Evolutionary conservation across 2,113 vertebrate species (phyloP), one percentile per base, ranked within the genome.

Genomic region (Raphicerus campestris): DNA sequence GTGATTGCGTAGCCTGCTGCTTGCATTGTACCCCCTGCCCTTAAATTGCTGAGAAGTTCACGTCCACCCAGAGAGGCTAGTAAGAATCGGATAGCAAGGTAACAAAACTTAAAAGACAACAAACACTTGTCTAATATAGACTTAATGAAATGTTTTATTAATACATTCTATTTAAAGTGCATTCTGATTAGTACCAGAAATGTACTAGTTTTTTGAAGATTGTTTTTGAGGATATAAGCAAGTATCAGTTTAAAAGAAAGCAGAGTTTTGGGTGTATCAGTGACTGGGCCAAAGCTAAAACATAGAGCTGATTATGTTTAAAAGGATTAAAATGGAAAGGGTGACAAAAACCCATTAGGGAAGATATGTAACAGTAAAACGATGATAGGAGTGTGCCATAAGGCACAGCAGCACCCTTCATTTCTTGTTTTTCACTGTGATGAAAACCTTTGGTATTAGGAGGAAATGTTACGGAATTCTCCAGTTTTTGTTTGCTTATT

Each of bases 141-240:
- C 77, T 51, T 80, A 80, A 19, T 81, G 20, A 53, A 81, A 22
- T n/a, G 47, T n/a, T 2, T 82, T 24, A 53, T 82, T 82, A 53
- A 53, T 70, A 84, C 35, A 77, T 17, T 89, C n/a, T 82, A 9
- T 87, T 94, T 92, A 83, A 85, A 90, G 39, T 93, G 1, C 7
- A 63, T 90, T 91, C 73, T 94, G 24, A 22, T 90, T 78, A 92
- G 26, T 84, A 66, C 15, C 81, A 63, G 87, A 94, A 93, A 26
- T 93, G 32, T 94, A 26, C 11, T 77, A 19, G 39, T 75, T 91
- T 73, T 87, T 55, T 97, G 17, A 73, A 42, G 51, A 86, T 93
- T 82, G 9, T 95, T 87, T 92, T 95, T 45, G 55, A 51, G 14
- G 53, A 14, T 96, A 49, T 91, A 89, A 91, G 83, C 89, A 35